phyloP scores from a whole-genome alignment of 1,140 invertebrate genomes.

The Metaphire vulgaris region DNA sequence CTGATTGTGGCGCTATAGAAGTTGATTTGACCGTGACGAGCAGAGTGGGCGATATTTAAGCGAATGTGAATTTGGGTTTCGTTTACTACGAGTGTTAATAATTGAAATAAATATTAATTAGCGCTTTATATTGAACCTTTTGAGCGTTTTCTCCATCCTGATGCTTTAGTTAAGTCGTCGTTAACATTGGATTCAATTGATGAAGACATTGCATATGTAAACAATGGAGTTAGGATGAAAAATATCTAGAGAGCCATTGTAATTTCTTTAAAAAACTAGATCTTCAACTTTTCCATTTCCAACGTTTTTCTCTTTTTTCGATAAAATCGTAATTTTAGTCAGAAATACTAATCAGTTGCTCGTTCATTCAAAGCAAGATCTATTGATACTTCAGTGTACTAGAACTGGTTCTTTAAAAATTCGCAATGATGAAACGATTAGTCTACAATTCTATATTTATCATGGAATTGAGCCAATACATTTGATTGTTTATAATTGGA shows the following conservation, averaged over 20 bases:
- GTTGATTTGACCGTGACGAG: neutral
- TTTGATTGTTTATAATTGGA: too few relatives aligned
- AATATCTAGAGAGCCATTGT: neutral
- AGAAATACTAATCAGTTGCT: too few relatives aligned
- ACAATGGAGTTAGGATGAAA: neutral
- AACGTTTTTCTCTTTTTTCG: neutral
- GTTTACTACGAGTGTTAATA: neutral
- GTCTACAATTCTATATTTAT: too few relatives aligned
- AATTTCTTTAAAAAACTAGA: too few relatives aligned
- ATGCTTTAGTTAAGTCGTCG: neutral
- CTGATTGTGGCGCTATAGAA: too few relatives aligned
- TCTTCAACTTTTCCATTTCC: neutral
- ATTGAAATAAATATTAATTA: neutral
- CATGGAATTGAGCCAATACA: too few relatives aligned
- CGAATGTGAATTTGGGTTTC: neutral
- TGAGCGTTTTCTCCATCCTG: neutral
- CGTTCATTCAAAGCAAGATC: too few relatives aligned
- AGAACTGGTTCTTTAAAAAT: too few relatives aligned
- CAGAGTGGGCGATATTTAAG: neutral
- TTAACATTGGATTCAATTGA: neutral
- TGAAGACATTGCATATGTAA: neutral
- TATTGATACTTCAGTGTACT: too few relatives aligned
- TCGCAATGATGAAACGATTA: too few relatives aligned
- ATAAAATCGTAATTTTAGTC: neutral
- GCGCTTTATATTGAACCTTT: neutral